Evolutionary conservation across 2,113 vertebrate species (phyloP), one percentile per base, ranked within the genome.

Genomic region (Campylomormyrus numenius): DNA sequence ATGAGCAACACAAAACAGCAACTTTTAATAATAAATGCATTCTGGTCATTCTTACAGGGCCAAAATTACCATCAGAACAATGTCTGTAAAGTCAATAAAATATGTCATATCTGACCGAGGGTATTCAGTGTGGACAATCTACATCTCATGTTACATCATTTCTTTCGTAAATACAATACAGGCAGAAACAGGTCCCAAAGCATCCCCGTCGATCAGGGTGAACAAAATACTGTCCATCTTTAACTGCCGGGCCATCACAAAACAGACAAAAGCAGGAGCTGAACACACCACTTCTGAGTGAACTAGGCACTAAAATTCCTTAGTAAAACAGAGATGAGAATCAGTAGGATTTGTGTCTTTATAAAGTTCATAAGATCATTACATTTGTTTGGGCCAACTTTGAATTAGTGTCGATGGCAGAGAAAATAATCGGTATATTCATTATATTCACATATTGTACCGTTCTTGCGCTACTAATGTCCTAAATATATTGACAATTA

Each of bases 241-340:
- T 97, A 97, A 97, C 97, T 98, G 97, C 97, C 95, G 96, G 96
- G 95, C 97, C 97, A 96, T 97, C 97, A 98, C 97, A 98, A 96
- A 98, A 98, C 97, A 96, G 97, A 97, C 97, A 96, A 97, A 97
- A 97, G 96, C 97, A 96, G 97, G 98, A 97, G 97, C 97, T 42
- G 98, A 99, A 98, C 97, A 98, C 98, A 98, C 98, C 98, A 99
- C 97, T 99, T 98, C 97, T 98, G 97, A 97, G 97, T 96, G 97
- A 97, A 98, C 97, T 96, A 96, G 97, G 97, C 97, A 98, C 98
- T 98, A 97, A 99, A 99, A 98, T 99, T 98, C 97, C 97, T 98
- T 97, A 98, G 97, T 97, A 97, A 99, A 99, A 99, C 97, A 99
- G 96, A 98, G 98, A 99, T 99, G 98, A 95, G 94, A 96, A 96